These are phyloP conservation scores for Aleiodes testaceus DNA, from an alignment of 2,888 invertebrate genomes.

Conservation along the genomic window DNA sequence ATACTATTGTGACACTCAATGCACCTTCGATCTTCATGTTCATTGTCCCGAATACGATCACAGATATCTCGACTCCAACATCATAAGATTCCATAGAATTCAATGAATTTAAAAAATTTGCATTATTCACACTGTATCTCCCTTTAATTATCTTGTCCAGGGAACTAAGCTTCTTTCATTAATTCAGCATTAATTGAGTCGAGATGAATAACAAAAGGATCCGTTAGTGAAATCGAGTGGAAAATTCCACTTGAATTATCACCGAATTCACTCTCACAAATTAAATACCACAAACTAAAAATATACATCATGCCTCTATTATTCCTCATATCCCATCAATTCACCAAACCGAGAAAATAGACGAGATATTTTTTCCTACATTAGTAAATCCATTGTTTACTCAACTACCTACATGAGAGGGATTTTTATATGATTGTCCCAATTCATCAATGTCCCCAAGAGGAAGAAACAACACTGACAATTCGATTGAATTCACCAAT, in stretches of 20 bases:
- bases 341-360: not conserved
- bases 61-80: too few species aligned
- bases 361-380: not conserved
- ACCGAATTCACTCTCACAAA: not conserved
- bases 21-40: too few species aligned
- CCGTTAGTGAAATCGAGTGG: not conserved
- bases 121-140: too few species aligned
- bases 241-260: not conserved
- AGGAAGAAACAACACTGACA: not conserved
- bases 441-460: conserved; percentile 3
- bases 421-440: conserved; percentile 6
- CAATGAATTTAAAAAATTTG: too few species aligned
- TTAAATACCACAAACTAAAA: not conserved
- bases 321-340: not conserved
- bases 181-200: too few species aligned
- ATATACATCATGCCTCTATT: not conserved
- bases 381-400: not conserved
- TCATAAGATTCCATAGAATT: too few species aligned
- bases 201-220: too few species aligned
- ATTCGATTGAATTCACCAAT: not conserved
- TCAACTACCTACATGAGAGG: too few species aligned
- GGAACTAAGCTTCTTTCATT: too few species aligned
- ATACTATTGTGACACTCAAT: too few species aligned
- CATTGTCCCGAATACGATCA: too few species aligned
- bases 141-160: too few species aligned